A percentile compares a stretch with the other conserved stretches of the same genome.
Evolutionary conservation across 2,888 invertebrate species (phyloP).

Genomic region (Stegophylla sp.): DNA sequence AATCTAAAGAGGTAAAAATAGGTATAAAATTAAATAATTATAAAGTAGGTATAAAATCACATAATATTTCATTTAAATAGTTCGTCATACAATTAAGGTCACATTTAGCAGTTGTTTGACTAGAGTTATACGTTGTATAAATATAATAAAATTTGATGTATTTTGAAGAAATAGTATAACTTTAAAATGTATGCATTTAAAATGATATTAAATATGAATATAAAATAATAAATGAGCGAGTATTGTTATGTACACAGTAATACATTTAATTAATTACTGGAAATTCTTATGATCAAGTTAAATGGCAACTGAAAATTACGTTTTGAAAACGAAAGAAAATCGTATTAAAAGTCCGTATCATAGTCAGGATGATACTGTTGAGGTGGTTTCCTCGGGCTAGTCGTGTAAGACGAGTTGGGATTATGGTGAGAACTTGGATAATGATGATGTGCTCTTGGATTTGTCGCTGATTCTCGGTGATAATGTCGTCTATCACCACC

Average conservation of each 20-base stretch:
- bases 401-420: slow-evolving; percentile 18
- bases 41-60: slow-evolving; percentile 28
- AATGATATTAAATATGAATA: neutral
- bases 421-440: slow-evolving; percentile 36
- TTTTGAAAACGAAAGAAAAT: neutral
- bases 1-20: slow-evolving; percentile 10
- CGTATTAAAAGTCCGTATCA: slow-evolving; percentile 41
- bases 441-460: slow-evolving; percentile 38
- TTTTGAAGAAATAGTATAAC: slow-evolving; percentile 24
- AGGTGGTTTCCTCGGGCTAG: slow-evolving; percentile 44
- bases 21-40: slow-evolving; percentile 21
- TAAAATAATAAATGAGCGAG: slow-evolving; percentile 49
- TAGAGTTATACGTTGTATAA: slow-evolving; percentile 38
- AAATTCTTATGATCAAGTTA: slow-evolving; percentile 13
- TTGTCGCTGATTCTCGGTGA: slow-evolving; percentile 5
- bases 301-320: slow-evolving; percentile 48
- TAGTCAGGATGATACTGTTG: slow-evolving; percentile 49
- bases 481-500: slow-evolving; percentile 40
- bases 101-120: slow-evolving; percentile 37
- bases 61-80: slow-evolving; percentile 34
- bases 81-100: slow-evolving; percentile 21
- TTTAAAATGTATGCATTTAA: slow-evolving; percentile 1
- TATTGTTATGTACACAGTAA: slow-evolving; percentile 35
- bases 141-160: slow-evolving; percentile 27
- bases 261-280: slow-evolving; percentile 3